Conservation (phyloP, 1,140 invertebrate genomes). For the Patella vulgata region DNA sequence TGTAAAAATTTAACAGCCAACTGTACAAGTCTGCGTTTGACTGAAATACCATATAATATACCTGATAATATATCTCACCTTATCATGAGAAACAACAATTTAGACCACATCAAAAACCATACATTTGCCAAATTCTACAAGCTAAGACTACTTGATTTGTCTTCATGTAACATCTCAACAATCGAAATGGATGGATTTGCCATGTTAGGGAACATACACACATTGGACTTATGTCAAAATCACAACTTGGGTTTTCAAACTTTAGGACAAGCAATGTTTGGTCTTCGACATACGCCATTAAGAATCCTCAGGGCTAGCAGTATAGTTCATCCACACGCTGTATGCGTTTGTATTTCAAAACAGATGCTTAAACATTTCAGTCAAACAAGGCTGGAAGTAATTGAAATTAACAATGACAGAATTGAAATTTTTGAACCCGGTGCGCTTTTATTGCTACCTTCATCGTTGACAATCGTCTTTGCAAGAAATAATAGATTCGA, state of each 20-base stretch:
- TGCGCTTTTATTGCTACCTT: too few relatives aligned
- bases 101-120: too few relatives aligned
- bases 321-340: background rate
- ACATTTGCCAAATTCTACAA: constrained; percentile 6
- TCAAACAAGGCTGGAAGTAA: constrained; percentile 17
- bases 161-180: constrained; percentile 12
- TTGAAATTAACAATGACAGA: background rate
- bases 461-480: too few relatives aligned
- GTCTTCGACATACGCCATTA: constrained; percentile 16
- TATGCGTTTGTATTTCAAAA: background rate
- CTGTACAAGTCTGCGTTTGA: too few relatives aligned
- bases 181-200: constrained; percentile 11
- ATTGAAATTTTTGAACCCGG: constrained; percentile 1
- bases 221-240: constrained; percentile 22
- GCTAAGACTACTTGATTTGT: constrained; percentile 23
- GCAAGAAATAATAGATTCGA: too few relatives aligned
- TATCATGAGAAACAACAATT: too few relatives aligned
- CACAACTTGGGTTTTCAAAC: constrained; percentile 7
- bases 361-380: constrained; percentile 13
- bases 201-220: constrained; percentile 8
- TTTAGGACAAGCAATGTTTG: constrained; percentile 7
- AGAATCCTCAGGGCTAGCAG: constrained; percentile 10
- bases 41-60: too few relatives aligned
- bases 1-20: too few relatives aligned
- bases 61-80: too few relatives aligned